Base-by-base conservation (phyloP, 2,888 invertebrate species). In the Aradus depressus region DNA sequence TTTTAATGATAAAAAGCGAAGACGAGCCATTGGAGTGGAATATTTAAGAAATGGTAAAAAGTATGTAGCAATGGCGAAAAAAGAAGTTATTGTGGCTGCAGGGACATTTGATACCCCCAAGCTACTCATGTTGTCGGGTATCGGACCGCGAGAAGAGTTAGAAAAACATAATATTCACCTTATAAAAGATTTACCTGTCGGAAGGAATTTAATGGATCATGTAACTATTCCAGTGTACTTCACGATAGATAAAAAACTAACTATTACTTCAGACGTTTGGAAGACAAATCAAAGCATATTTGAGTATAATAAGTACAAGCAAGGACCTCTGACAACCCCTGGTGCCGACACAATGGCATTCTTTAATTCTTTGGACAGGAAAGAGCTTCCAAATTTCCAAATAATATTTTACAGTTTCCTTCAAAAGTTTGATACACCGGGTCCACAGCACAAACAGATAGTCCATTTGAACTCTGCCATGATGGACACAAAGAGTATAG, bases 41-140 rank as follows among this genome's bases (percentile, higher is more conserved):
- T 49, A 49, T 23, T 23, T 41, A 5, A 22, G 49, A 28, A 25
- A 48, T 47, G 52, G 50, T 10, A 52, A 37, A 26, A 49, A 8
- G 3, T 41, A 35, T 2, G 22, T n/a, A 4, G 43, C 56, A n/a
- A 23, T 21, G 2, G 52, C 45, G 4, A 45, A 16, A 18, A 52
- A 38, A 26, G 58, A 58, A 34, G 54, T 58, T 10, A 58, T 58
- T 26, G 12, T 56, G 16, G 52, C 54, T 12, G 52, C 54, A 10
- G 58, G 58, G 6, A 41, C 50, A 4, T 52, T 58, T 12, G 48
- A 47, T 18, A 47, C 52, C 14, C 58, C 58, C 10, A 52, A 58
- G 21, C 18, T 58, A 3, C 28, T 58, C 2, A 56, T 58, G 58
- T 42, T 58, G 2, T 58, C 58, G 3, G 58, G 58, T n/a, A 51